These are phyloP conservation scores for Aurelia aurita complex sp. Pacific DNA, from an alignment of 30 jellyfish, hydroid and myxozoan species.

Conservation along the genomic window DNA sequence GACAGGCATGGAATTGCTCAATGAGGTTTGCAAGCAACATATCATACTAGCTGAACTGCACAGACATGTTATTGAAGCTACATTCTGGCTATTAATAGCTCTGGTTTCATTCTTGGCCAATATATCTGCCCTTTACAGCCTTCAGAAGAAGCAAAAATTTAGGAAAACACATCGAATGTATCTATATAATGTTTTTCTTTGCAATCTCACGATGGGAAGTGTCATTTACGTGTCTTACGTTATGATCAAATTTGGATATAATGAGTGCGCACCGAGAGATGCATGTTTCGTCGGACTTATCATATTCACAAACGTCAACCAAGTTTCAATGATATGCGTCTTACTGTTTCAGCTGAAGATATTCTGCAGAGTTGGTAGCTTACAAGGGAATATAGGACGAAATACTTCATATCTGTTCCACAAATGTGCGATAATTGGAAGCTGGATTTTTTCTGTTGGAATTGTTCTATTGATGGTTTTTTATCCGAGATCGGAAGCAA, in stretches of 20 bases:
- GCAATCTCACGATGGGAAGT: conserved; percentile 56
- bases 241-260: conserved; percentile 13
- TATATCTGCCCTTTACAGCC: conserved; percentile 27
- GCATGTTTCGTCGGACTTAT: conserved; percentile 23
- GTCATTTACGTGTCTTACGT: conserved; percentile 6
- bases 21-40: background rate
- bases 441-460: conserved; percentile 39
- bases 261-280: conserved; percentile 25
- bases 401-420: background rate
- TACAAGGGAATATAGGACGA: background rate
- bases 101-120: conserved; percentile 21
- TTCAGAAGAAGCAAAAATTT: conserved; percentile 3
- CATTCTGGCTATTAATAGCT: conserved; percentile 39
- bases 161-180: conserved; percentile 29
- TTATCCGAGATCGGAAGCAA: conserved; percentile 1
- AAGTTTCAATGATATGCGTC: conserved; percentile 46
- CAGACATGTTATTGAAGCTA: conserved; percentile 16
- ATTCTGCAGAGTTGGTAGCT: background rate
- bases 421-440: conserved; percentile 19
- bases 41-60: conserved; percentile 5
- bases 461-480: conserved; percentile 14
- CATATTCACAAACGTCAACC: conserved; percentile 35
- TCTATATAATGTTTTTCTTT: conserved; percentile 38
- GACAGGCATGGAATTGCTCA: too few species aligned
- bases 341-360: conserved; percentile 14